Percentiles rank a stretch among this genome's conserved stretches.
These are phyloP conservation scores for Dendrocincla fuliginosa DNA, from an alignment of 2,797 vertebrate species.

Conservation along the genomic window DNA sequence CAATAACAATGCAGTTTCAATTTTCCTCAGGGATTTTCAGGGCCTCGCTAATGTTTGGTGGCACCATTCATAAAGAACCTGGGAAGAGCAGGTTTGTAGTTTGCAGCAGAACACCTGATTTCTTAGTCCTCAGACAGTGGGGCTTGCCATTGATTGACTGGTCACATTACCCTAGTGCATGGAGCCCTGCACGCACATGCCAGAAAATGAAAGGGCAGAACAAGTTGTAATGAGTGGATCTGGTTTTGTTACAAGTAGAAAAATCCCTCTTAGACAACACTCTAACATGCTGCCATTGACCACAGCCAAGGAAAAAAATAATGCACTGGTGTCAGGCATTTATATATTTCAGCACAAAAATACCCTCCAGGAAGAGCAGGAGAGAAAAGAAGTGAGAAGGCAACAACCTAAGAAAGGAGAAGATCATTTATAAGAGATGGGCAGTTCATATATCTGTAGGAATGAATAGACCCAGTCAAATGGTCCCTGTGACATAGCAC, in stretches of 20 bases:
- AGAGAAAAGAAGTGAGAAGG: slow-evolving; percentile 22
- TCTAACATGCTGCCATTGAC: not conserved
- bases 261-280: not conserved
- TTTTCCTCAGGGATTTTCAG: slow-evolving; percentile 13
- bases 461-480: not conserved
- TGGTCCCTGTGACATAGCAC: slow-evolving; percentile 25
- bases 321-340: not conserved
- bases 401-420: slow-evolving; percentile 13
- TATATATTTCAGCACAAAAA: not conserved
- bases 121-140: not conserved
- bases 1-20: not conserved
- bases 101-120: not conserved
- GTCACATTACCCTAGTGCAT: not conserved
- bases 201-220: not conserved
- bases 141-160: not conserved
- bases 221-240: not conserved
- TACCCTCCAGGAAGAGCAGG: not conserved
- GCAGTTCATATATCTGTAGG: slow-evolving; percentile 24
- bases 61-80: not conserved
- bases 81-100: not conserved
- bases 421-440: slow-evolving; percentile 9
- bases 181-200: not conserved
- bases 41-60: not conserved
- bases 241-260: not conserved
- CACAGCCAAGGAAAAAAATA: not conserved